Base-by-base conservation (phyloP, 2,797 vertebrate genomes). In the Neosilurus hyrtlii region DNA sequence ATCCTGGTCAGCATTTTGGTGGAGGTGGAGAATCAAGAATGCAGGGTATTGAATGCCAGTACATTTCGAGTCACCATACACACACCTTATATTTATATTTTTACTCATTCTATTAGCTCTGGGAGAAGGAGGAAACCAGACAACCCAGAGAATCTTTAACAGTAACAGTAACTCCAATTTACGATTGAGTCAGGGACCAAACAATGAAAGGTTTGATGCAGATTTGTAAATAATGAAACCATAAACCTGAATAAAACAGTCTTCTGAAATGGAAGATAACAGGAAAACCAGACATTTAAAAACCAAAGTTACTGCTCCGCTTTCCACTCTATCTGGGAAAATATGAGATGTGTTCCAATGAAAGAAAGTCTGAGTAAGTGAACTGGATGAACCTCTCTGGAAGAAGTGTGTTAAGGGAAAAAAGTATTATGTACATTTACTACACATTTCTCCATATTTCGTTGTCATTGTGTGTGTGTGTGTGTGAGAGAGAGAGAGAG, bases 191-290 rank as follows among this genome's bases (percentile, higher is more conserved):
- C 24, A 35, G 72, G 14, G n/a, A 52, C 22, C 14, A 78, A 78
- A 65, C 3, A 24, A 12, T 37, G 51, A 10, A 65, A 61, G 56
- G 20, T 59, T 75, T 76, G 30, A 30, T 76, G 56, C 14, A 22
- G 20, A 75, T 75, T 57, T 57, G 18, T 59, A 37, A 75, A 75
- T 57, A 30, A 75, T 75, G 10, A 61, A 59, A 76, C 20, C 43
- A 52, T 51, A 12, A 11, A 11, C 9, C 14, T 63, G 37, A 51
- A 78, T 51, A 63, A 15, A 30, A 0, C 37, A 65, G 6, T 26
- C 35, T 52, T 78, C 76, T 30, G 61, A 78, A 65, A 51, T 6
- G 2, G 43, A 65, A 65, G n/a, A 65, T 78, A 20, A 24, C 35
- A 51, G n/a, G n/a, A 37, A 78, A 77, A 63, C 14, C 37, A 49